These are phyloP conservation scores for Gonatopus flavifemur DNA, from an alignment of 1,140 invertebrate genomes.

Conservation along the genomic window DNA sequence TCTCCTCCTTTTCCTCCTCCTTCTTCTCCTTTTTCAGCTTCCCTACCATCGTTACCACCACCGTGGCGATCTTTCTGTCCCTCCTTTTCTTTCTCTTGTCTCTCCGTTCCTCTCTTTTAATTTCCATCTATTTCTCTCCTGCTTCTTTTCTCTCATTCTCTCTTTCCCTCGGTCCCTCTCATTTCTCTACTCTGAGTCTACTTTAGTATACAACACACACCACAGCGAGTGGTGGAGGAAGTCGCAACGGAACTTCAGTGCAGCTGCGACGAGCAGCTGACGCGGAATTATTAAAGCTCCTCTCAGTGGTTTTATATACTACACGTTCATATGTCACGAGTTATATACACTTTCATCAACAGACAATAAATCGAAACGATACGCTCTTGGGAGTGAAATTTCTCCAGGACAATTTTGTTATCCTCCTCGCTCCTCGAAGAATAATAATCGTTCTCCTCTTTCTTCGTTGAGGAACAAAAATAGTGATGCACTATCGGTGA, in stretches of 20 bases:
- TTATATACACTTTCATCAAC: too few relatives aligned
- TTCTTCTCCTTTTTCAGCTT: background rate
- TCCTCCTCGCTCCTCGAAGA: too few relatives aligned
- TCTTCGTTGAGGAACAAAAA: too few relatives aligned
- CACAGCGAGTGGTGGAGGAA: conserved; percentile 23
- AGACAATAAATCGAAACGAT: too few relatives aligned
- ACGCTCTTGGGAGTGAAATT: too few relatives aligned
- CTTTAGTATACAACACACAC: too few relatives aligned
- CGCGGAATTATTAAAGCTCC: conserved; percentile 33
- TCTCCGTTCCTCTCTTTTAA: conserved; percentile 2
- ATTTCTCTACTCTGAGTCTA: conserved; percentile 10
- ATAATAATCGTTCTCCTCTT: too few relatives aligned
- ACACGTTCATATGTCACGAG: too few relatives aligned
- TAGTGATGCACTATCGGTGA: too few relatives aligned
- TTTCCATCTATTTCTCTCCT: conserved; percentile 9
- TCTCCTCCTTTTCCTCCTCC: conserved; percentile 7
- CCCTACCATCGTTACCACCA: background rate
- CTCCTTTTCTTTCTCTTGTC: too few relatives aligned
- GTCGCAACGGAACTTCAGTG: conserved; percentile 37
- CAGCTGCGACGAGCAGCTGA: conserved; percentile 40
- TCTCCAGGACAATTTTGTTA: too few relatives aligned
- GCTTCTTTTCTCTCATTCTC: conserved; percentile 5
- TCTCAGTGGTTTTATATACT: too few relatives aligned
- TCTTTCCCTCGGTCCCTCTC: conserved; percentile 3
- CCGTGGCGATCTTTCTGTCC: background rate